phyloP scores from a whole-genome alignment of 2,888 invertebrate genomes.

The Euplagia quadripunctaria region DNA sequence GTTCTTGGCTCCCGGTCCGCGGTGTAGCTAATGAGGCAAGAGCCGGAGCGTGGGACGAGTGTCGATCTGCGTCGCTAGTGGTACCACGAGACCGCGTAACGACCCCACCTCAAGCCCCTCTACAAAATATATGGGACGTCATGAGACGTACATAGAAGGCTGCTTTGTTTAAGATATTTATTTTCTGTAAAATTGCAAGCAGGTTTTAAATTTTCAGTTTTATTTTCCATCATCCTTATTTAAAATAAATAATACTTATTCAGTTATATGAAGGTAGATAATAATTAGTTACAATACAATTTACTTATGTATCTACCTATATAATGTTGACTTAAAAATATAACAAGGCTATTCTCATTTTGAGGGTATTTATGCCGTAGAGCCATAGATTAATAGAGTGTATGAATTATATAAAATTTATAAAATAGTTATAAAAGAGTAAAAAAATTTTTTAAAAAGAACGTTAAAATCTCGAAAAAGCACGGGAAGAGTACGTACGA shows the following conservation, averaged over 20 bases:
- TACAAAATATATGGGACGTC: slow-evolving; percentile 36
- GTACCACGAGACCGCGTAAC: slow-evolving; percentile 41
- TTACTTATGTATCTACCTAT: too few species aligned
- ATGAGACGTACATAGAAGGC: slow-evolving; percentile 19
- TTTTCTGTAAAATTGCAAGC: background rate
- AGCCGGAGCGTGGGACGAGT: slow-evolving; percentile 44
- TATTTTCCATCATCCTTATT: background rate
- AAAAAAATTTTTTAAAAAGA: too few species aligned
- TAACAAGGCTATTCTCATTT: too few species aligned
- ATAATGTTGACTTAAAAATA: too few species aligned
- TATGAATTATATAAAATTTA: too few species aligned
- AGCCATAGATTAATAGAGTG: too few species aligned
- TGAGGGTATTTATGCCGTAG: too few species aligned
- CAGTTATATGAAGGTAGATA: background rate
- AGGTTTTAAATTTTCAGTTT: background rate
- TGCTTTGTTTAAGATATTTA: background rate
- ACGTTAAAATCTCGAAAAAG: too few species aligned
- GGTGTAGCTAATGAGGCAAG: slow-evolving; percentile 59
- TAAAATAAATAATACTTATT: background rate
- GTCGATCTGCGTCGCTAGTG: slow-evolving; percentile 42
- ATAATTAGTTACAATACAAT: background rate
- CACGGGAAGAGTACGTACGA: too few species aligned
- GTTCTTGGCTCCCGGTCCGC: slow-evolving; percentile 44
- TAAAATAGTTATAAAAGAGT: too few species aligned
- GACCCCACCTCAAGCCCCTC: slow-evolving; percentile 35